Evolutionary conservation across 2,888 invertebrate species (phyloP), one percentile per base, ranked within the genome.

Genomic region (Hetaerina titia): DNA sequence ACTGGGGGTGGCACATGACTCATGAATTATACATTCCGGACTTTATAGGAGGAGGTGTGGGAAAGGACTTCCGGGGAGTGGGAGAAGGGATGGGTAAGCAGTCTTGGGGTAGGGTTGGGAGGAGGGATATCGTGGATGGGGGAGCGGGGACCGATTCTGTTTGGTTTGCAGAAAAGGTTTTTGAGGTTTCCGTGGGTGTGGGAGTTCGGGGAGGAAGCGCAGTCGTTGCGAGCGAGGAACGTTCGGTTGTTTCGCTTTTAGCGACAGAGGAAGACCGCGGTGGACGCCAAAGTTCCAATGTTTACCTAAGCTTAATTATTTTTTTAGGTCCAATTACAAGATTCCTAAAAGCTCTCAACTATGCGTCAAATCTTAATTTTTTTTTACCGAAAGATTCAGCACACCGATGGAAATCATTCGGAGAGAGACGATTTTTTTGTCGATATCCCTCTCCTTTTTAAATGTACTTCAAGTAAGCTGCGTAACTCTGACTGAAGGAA

Each of bases 1-100:
- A n/a, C 2, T 69, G 69, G 69, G 69, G 69, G 69, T 22, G n/a
- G 69, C 69, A 69, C n/a, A 5, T 69, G 69, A 22, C 81, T 31
- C 81, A 81, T 81, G 81, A 81, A 81, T 81, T 81, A 81, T 81
- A 31, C 81, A 81, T 81, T 11, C 69, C 17, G n/a, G 69, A n/a
- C 69, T 69, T 69, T 69, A 69, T 69, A 9, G 69, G 17, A 19
- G 69, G 69, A 69, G 69, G 69, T 22, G 69, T 45, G 45, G 45
- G 45, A 45, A 45, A 45, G 45, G 45, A 45, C 45, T 45, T 45
- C 45, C 45, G 45, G 9, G 69, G 69, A 22, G 69, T 19, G 69
- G 31, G 25, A 31, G 81, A 11, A 13, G 81, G 22, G 81, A 9
- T 69, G 69, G 17, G 0, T 19, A 13, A 11, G 81, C 13, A 81